Conservation (phyloP, 2,888 invertebrate genomes). For the Dasysyrphus albostriatus region DNA sequence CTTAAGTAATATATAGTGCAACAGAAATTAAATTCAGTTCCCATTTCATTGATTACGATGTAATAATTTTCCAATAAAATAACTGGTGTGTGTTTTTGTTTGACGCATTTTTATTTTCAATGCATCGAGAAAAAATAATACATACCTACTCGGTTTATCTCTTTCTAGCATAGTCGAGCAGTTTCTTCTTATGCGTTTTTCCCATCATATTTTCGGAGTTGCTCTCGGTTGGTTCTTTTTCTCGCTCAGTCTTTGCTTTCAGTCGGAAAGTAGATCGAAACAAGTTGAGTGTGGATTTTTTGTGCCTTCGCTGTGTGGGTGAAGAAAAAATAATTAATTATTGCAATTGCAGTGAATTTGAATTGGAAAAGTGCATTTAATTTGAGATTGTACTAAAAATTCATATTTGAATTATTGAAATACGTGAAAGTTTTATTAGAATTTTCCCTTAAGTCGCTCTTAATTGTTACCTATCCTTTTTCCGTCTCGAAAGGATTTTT, state of each 20-base stretch:
- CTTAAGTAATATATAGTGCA: background rate
- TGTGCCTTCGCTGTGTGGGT: slow-evolving; percentile 60
- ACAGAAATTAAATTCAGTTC: background rate
- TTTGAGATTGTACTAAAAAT: background rate
- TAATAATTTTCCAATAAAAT: background rate
- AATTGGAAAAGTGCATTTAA: background rate
- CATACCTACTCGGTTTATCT: slow-evolving; percentile 23
- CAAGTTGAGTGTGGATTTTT: slow-evolving; percentile 50
- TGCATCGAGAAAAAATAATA: background rate
- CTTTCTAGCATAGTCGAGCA: background rate
- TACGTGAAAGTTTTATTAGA: background rate
- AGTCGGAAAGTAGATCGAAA: slow-evolving; percentile 68
- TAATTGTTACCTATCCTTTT: slow-evolving; percentile 31
- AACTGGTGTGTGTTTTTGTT: slow-evolving; percentile 68
- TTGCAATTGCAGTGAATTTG: slow-evolving; percentile 28
- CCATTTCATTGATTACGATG: slow-evolving; percentile 49
- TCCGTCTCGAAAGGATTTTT: slow-evolving; percentile 47
- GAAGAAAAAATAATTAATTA: slow-evolving; percentile 26
- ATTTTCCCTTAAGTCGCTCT: background rate
- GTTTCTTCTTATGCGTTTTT: slow-evolving; percentile 2
- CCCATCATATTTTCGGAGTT: slow-evolving; percentile 4
- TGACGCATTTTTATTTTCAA: slow-evolving; percentile 63
- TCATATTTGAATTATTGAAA: background rate
- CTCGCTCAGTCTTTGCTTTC: slow-evolving; percentile 58
- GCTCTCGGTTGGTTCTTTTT: slow-evolving; percentile 31